Conservation (phyloP, 53 echinoderm and acorn worm genomes). For the Patiria pectinifera region DNA sequence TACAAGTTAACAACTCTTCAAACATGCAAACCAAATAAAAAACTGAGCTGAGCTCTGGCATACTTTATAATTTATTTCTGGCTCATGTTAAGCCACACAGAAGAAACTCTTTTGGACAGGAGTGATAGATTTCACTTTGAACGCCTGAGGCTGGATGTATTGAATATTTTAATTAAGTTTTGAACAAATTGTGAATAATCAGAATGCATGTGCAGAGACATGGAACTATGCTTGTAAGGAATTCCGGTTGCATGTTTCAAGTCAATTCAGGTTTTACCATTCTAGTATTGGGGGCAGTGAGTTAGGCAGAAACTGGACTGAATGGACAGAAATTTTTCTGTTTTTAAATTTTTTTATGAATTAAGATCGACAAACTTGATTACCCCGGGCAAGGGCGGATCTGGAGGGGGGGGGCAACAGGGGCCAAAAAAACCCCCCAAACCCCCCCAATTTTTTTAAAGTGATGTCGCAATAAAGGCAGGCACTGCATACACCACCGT, state of each 20-base stretch:
- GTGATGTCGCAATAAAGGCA: no score
- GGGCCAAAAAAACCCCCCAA: no score
- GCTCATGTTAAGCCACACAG: background rate
- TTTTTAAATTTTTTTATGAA: no score
- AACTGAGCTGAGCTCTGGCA: background rate
- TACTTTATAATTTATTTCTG: background rate
- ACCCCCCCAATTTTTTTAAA: no score
- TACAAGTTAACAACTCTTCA: background rate
- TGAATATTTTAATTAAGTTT: background rate
- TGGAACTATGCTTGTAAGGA: background rate
- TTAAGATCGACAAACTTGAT: no score
- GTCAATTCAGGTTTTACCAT: background rate
- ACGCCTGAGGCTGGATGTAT: background rate
- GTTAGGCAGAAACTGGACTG: background rate
- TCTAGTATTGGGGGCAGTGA: background rate
- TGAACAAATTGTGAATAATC: background rate
- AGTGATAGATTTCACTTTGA: slow-evolving; percentile 15
- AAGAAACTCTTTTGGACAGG: background rate
- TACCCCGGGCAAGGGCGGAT: no score
- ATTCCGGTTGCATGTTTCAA: background rate
- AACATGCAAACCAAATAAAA: background rate
- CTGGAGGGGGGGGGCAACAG: no score
- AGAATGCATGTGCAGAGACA: slow-evolving; percentile 26
- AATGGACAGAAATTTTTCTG: background rate
- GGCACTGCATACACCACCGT: no score